A percentile compares a stretch with the other conserved stretches of the same genome.
Evolutionary conservation across 1,140 invertebrate genomes (phyloP).

Genomic region (Pogonus chalceus): DNA sequence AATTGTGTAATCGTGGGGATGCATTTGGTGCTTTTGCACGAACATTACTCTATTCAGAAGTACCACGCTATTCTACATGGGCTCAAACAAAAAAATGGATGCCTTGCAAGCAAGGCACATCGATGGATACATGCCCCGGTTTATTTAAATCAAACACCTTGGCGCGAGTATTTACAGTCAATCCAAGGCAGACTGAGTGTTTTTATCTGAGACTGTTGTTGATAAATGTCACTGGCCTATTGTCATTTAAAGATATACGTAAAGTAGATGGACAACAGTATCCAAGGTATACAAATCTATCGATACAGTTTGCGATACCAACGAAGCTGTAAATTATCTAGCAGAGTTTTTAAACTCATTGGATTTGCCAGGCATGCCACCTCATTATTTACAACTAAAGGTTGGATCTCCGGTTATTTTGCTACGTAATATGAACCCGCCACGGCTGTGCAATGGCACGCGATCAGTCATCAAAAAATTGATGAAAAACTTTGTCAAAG

Average conservation of each 20-base stretch:
- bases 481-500: slow-evolving; percentile 33
- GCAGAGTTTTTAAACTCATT: slow-evolving; percentile 30
- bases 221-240: no score
- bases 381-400: slow-evolving; percentile 34
- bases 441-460: slow-evolving; percentile 38
- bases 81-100: slow-evolving; percentile 29
- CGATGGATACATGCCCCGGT: slow-evolving; percentile 22
- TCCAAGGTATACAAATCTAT: no score
- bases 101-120: slow-evolving; percentile 29
- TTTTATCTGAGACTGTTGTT: slow-evolving; percentile 35
- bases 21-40: slow-evolving; percentile 35
- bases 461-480: slow-evolving; percentile 32
- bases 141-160: slow-evolving; percentile 25
- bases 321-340: slow-evolving; percentile 33
- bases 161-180: slow-evolving; percentile 33
- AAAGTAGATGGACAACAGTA: no score
- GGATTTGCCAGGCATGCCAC: slow-evolving; percentile 32
- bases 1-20: slow-evolving; percentile 26
- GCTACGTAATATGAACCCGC: slow-evolving; percentile 34
- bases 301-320: slow-evolving; percentile 23
- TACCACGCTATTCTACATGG: slow-evolving; percentile 36
- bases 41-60: slow-evolving; percentile 36
- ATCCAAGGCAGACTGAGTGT: slow-evolving; percentile 31
- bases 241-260: no score
- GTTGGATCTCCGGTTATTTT: slow-evolving; percentile 34